Evolutionary conservation across 2,797 vertebrate species (phyloP).

Genomic region (Pangasius mekongensis): DNA sequence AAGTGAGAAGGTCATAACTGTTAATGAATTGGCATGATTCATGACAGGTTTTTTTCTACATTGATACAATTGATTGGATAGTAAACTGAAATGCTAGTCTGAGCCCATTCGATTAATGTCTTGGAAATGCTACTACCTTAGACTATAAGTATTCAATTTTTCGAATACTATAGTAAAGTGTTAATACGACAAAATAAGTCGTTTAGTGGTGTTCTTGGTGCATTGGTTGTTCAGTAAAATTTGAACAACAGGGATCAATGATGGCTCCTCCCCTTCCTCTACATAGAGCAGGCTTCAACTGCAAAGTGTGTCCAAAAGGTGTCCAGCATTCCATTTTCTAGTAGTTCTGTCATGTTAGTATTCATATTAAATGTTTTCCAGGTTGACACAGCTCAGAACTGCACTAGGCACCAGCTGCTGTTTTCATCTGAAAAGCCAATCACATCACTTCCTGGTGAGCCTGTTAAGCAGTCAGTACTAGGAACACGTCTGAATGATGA

Average conservation of each 20-base stretch:
- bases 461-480: background rate
- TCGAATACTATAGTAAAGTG: background rate
- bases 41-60: background rate
- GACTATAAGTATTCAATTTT: background rate
- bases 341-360: background rate
- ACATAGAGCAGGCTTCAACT: background rate
- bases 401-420: background rate
- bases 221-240: background rate
- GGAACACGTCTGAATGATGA: background rate
- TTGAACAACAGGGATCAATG: background rate
- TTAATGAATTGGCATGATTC: background rate
- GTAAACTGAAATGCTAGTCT: background rate
- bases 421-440: constrained; percentile 18
- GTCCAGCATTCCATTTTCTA: background rate
- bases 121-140: too few species aligned
- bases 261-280: background rate
- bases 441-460: background rate
- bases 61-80: background rate
- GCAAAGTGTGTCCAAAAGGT: background rate
- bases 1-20: background rate
- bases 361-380: background rate
- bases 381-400: background rate
- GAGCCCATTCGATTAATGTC: background rate
- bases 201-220: background rate
- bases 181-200: background rate